phyloP scores from a whole-genome alignment of 2,797 vertebrate species.

The Miopithecus talapoin region DNA sequence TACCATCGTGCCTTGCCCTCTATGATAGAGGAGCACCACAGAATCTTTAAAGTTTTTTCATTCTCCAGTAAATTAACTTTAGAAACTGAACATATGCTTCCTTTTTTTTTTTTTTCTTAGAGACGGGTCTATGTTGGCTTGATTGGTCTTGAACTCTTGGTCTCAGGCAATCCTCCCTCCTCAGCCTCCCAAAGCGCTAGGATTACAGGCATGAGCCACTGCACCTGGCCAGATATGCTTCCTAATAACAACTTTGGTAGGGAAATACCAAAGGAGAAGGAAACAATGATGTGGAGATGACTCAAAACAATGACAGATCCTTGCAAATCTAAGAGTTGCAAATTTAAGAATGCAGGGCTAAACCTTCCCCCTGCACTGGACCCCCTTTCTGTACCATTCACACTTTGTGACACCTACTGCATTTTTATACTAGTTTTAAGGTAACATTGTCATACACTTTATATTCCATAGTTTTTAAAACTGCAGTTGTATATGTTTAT shows the following conservation, averaged over 20 bases:
- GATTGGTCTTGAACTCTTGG: not conserved
- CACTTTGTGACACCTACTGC: not conserved
- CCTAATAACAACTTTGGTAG: not conserved
- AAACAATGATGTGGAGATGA: not conserved
- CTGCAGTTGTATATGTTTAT: not conserved
- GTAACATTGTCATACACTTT: not conserved
- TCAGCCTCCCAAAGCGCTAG: not conserved
- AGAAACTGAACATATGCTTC: not conserved
- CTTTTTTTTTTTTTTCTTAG: not conserved
- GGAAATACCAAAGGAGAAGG: not conserved
- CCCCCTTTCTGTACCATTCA: not conserved
- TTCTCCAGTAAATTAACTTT: not conserved
- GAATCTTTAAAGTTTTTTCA: not conserved
- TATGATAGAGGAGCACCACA: not conserved
- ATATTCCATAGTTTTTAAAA: not conserved
- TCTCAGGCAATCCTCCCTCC: not conserved
- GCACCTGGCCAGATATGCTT: not conserved
- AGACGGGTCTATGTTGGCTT: not conserved
- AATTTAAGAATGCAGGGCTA: no score
- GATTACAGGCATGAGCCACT: not conserved
- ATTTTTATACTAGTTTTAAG: not conserved
- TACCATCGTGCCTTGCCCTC: not conserved
- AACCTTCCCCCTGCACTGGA: not conserved
- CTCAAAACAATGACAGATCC: not conserved
- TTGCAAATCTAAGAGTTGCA: not conserved